Conservation (phyloP, 2,888 invertebrate genomes). For the Teleogryllus oceanicus region DNA sequence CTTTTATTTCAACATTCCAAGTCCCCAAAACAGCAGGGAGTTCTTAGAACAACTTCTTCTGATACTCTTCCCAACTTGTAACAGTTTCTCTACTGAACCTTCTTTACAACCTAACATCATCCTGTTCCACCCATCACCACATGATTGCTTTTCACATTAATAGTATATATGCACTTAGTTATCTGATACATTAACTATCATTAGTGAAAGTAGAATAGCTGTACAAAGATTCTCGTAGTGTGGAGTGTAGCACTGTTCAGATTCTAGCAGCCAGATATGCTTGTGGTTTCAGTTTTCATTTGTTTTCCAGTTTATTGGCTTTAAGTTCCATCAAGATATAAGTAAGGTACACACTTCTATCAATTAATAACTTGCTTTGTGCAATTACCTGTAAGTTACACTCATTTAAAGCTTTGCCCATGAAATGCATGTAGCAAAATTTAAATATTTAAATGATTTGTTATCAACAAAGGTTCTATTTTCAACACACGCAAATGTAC, state of each 20-base stretch:
- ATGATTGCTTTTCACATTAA: conserved; percentile 9
- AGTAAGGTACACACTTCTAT: background rate
- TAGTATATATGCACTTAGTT: conserved; percentile 18
- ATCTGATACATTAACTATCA: conserved; percentile 12
- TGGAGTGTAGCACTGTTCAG: background rate
- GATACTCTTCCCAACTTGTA: background rate
- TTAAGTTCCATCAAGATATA: background rate
- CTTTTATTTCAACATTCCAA: conserved; percentile 4
- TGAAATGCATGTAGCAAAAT: background rate
- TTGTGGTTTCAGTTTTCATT: background rate
- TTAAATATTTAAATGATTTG: no score
- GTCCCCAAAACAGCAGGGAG: background rate
- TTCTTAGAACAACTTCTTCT: background rate
- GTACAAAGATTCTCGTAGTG: conserved; percentile 11
- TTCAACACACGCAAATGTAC: no score
- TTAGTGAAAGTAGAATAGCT: conserved; percentile 3
- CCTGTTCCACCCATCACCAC: background rate
- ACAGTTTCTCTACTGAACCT: background rate
- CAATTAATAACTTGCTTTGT: conserved; percentile 5
- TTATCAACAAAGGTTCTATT: no score
- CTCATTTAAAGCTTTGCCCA: background rate
- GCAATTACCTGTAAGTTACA: background rate
- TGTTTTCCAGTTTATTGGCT: background rate
- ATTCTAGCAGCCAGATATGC: conserved; percentile 2
- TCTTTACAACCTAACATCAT: background rate